These are phyloP conservation scores for Bolinopsis microptera DNA, from an alignment of 37 sponge, comb jelly and placozoan genomes.

Conservation along the genomic window DNA sequence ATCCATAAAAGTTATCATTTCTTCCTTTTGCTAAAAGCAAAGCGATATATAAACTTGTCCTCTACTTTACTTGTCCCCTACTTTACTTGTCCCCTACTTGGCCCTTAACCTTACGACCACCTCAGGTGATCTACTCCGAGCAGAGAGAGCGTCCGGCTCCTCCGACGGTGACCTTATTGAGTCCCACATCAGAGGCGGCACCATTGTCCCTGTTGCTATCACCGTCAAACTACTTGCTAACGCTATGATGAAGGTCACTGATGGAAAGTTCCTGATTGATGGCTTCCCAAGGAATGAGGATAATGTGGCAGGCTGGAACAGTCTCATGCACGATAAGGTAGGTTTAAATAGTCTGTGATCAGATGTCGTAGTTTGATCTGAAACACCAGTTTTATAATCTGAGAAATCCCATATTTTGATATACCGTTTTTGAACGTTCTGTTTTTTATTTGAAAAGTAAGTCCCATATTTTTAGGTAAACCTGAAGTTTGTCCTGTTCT, in stretches of 20 bases:
- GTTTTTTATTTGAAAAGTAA: no score
- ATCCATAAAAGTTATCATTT: no score
- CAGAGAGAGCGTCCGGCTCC: constrained; percentile 80
- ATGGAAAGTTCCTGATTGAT: constrained; percentile 86
- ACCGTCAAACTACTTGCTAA: constrained; percentile 80
- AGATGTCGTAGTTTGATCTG: no score
- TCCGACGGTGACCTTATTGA: constrained; percentile 85
- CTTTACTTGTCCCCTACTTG: no score
- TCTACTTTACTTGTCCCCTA: no score
- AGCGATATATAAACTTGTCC: no score
- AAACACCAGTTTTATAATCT: no score
- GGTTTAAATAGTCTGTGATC: no score
- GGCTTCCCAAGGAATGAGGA: constrained; percentile 92
- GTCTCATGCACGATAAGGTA: constrained; percentile 72
- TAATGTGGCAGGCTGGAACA: constrained; percentile 88
- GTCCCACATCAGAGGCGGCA: constrained; percentile 80
- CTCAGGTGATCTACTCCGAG: constrained; percentile 85
- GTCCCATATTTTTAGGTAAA: constrained; percentile 66
- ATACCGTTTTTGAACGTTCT: no score
- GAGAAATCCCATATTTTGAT: no score
- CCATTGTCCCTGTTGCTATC: constrained; percentile 95
- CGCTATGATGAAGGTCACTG: constrained; percentile 74
- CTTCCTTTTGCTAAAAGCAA: no score
- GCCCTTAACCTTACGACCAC: no score
- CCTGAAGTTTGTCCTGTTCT: constrained; percentile 86